Conservation (phyloP, 2,888 invertebrate genomes). For the Calliopum simillimum region DNA sequence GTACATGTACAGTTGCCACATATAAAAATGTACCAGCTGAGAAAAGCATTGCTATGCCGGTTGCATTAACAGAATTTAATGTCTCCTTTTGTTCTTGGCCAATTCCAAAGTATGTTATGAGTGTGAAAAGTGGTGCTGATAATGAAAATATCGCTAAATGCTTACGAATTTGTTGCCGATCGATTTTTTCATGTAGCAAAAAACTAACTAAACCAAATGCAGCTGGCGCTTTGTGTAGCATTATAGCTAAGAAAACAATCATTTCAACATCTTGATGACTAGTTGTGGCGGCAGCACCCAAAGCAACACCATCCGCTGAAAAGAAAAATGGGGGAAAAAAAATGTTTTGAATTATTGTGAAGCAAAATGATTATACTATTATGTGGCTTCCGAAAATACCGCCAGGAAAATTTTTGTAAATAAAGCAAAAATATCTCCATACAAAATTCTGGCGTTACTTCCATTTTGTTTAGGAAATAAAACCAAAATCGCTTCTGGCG, state of each 20-base stretch:
- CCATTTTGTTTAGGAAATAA: no score
- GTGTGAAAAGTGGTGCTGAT: slow-evolving; percentile 89
- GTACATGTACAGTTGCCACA: slow-evolving; percentile 97
- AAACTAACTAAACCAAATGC: slow-evolving; percentile 99
- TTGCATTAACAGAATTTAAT: slow-evolving; percentile 88
- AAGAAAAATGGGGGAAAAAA: slow-evolving; percentile 39
- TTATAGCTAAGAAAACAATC: slow-evolving; percentile 98
- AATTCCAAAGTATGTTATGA: slow-evolving; percentile 93
- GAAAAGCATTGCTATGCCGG: slow-evolving; percentile 97
- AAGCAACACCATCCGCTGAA: slow-evolving; percentile 93
- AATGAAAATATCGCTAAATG: slow-evolving; percentile 93
- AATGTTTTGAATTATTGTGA: background rate
- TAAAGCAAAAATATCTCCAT: no score
- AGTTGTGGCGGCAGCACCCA: slow-evolving; percentile 98
- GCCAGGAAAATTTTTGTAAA: no score
- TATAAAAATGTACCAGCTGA: slow-evolving; percentile 99
- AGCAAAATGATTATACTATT: background rate
- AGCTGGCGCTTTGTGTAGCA: slow-evolving; percentile 99
- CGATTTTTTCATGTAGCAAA: slow-evolving; percentile 93
- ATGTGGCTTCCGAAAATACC: no score
- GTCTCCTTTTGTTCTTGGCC: slow-evolving; percentile 94
- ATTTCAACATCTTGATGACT: slow-evolving; percentile 96
- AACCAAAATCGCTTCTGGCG: no score
- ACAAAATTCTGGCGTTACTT: no score
- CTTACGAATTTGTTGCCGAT: slow-evolving; percentile 83